Conservation (phyloP, 2,797 vertebrate species). For the Tokudaia muenninki region DNA sequence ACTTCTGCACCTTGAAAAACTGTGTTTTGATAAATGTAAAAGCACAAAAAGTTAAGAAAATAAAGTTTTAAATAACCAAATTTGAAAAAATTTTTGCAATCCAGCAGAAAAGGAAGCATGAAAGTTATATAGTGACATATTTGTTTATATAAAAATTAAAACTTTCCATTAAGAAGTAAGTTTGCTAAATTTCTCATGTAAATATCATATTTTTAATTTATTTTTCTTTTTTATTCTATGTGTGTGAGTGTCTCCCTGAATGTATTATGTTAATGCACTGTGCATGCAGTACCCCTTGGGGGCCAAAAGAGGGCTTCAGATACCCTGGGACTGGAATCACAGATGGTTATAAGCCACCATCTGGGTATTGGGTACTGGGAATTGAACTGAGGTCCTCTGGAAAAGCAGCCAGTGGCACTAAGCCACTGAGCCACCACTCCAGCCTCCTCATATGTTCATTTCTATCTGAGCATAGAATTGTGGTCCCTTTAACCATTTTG, state of each 20-base stretch:
- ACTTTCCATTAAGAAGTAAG: slow-evolving; percentile 33
- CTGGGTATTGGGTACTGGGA: neutral
- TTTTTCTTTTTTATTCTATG: neutral
- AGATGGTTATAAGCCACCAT: neutral
- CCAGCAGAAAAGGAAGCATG: neutral
- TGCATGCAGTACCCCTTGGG: neutral
- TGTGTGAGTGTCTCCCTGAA: neutral
- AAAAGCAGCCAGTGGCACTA: neutral
- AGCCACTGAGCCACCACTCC: neutral
- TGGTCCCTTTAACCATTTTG: neutral
- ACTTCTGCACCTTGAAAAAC: slow-evolving; percentile 24
- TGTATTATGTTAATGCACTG: neutral
- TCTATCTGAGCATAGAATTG: neutral
- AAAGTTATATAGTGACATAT: slow-evolving; percentile 35
- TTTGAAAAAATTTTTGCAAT: slow-evolving; percentile 48
- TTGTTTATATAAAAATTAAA: slow-evolving; percentile 33
- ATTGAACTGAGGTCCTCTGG: neutral
- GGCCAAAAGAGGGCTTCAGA: neutral
- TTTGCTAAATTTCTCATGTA: slow-evolving; percentile 44
- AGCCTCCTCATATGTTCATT: neutral
- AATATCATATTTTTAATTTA: neutral
- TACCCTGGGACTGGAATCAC: neutral
- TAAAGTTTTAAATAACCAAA: slow-evolving; percentile 41
- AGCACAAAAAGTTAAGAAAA: slow-evolving; percentile 37
- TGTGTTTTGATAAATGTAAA: slow-evolving; percentile 43